Evolutionary conservation across 1,140 invertebrate species (phyloP), one percentile per base, ranked within the genome.

Genomic region (Bombus haemorrhoidalis): DNA sequence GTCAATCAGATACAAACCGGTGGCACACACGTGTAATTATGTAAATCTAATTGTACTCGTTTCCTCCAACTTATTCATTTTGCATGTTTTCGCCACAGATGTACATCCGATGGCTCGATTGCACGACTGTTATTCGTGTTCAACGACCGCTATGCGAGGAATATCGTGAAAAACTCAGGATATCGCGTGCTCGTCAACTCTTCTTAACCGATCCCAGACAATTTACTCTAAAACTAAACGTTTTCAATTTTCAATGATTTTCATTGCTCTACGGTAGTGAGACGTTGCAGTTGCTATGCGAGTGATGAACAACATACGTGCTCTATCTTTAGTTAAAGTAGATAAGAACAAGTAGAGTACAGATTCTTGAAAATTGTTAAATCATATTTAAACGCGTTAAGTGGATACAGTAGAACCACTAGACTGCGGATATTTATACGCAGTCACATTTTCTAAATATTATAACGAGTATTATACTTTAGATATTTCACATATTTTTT

Each of bases 1-100:
- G 22, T 53, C 28, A 57, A 47, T 82, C 57, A 41, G 41, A 47
- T 77, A 37, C 3, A 43, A 10, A 18, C n/a, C n/a, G 57, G 18
- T 39, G 39, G 47, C 28, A 13, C 22, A 43, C 59, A 82, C 53
- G 28, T 53, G 53, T 4, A 73, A 77, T 76, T 88, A 87, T 68
- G 80, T 37, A 78, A 43, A 87, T 83, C 15, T 28, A 41, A 75
- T 81, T 57, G 41, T 32, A 39, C 53, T 5, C 59, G 62, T 87
- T 83, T 83, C 53, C 86, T 53, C 34, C 28, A 57, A 18, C 34
- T 43, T 72, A 18, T n/a, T 22, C 66, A 34, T 15, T 41, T 87
- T 41, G 43, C 74, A 28, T 88, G 53, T 83, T 87, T 83, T 72
- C 59, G 32, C 28, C n/a, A 37, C 32, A 18, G 41, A 1, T 10